Base-by-base conservation (phyloP, 2,888 invertebrate species). In the Lepidocyrtinus sp. region DNA sequence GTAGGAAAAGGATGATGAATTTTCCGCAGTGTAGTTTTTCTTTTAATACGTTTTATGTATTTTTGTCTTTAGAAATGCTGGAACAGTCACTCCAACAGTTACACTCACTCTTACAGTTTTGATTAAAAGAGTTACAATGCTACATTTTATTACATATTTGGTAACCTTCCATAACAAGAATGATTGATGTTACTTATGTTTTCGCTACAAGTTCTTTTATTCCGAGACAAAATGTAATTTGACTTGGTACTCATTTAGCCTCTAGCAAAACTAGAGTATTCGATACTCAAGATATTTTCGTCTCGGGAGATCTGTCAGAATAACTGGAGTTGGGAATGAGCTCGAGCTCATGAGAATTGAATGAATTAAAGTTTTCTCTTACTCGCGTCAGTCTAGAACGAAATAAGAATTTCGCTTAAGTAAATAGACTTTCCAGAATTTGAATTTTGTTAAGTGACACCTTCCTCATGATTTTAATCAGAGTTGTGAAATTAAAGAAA, bases 361-460 rank as follows among this genome's bases (percentile, higher is more conserved):
- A 15, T 22, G 72, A 77, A 77, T 77, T 77, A 77, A 77, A 77
- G 71, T 72, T 77, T 74, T 77, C 71, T 77, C 77, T 72, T 67
- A 63, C 61, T 27, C 36, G 0, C 26, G 46, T 1, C 22, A 45
- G 45, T 67, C 45, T 17, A n/a, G n/a, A n/a, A n/a, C n/a, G n/a
- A n/a, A n/a, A n/a, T n/a, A n/a, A n/a, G n/a, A n/a, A n/a, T n/a
- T n/a, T n/a, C n/a, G n/a, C n/a, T n/a, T n/a, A n/a, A n/a, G n/a
- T n/a, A n/a, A n/a, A n/a, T n/a, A n/a, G n/a, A n/a, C n/a, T n/a
- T n/a, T n/a, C n/a, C n/a, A n/a, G n/a, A n/a, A n/a, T n/a, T n/a
- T n/a, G n/a, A n/a, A n/a, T n/a, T n/a, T n/a, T n/a, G n/a, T n/a
- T n/a, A n/a, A n/a, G n/a, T n/a, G 55, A 70, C 62, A 70, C 76